Conservation (phyloP, 2,113 vertebrate species). For the Cyphomyrus discorhynchus region DNA sequence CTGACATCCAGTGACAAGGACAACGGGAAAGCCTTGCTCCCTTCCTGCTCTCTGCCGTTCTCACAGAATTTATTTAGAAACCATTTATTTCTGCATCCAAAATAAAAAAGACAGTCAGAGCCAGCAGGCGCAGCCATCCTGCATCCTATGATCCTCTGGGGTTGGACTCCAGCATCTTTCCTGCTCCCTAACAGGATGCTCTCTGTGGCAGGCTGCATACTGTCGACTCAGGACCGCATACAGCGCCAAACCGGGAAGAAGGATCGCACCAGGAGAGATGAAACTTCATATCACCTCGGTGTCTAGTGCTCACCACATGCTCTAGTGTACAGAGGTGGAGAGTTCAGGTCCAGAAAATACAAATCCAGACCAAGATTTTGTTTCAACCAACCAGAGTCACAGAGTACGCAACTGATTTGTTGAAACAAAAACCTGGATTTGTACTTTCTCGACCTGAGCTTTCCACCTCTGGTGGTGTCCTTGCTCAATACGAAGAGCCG, state of each 20-base stretch:
- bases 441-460: too few relatives aligned
- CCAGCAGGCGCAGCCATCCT: constrained; percentile 18
- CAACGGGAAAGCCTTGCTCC: neutral
- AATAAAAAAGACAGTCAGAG: neutral
- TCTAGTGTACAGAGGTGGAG: too few relatives aligned
- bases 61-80: constrained; percentile 32
- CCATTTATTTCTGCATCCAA: constrained; percentile 28
- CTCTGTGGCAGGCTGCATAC: neutral
- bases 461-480: neutral
- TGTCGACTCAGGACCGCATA: neutral
- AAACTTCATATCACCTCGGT: neutral
- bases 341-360: too few relatives aligned
- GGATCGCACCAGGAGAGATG: neutral
- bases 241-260: neutral
- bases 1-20: neutral
- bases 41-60: constrained; percentile 14
- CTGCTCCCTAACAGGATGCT: neutral
- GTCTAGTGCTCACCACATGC: neutral
- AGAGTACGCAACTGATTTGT: too few relatives aligned
- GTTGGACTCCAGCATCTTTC: constrained; percentile 5
- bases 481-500: neutral
- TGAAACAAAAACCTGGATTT: too few relatives aligned
- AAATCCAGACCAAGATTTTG: too few relatives aligned
- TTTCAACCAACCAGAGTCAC: too few relatives aligned
- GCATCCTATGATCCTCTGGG: constrained; percentile 22